Evolutionary conservation across 2,113 vertebrate species (phyloP), one percentile per base, ranked within the genome.

Genomic region (Cynocephalus volans): DNA sequence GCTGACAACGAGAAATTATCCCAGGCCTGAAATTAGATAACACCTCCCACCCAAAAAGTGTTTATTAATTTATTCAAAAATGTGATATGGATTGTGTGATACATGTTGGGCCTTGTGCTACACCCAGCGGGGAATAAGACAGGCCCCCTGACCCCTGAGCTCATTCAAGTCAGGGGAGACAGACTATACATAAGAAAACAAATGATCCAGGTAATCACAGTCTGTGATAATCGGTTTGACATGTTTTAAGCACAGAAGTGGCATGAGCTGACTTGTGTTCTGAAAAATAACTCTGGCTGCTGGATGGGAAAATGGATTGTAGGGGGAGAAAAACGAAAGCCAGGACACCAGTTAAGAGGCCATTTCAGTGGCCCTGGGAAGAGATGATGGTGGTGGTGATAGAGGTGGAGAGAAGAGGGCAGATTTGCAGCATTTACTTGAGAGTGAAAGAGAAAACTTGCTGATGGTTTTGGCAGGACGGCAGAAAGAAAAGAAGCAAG

Each of bases 1-100:
- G 97, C 69, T 97, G 98, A 97, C 96, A 86, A 54, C 45, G 96
- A 97, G 95, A 98, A 97, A 48, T 0, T 72, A 52, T 88, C 95
- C 95, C 60, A 58, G 97, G 90, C 93, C 2, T 5, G 65, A 97
- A 82, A 97, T 97, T 48, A 97, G 88, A 86, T 94, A 96, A 84
- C 88, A 70, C 88, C 87, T 95, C 52, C 60, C 73, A 92, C 88
- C 93, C 84, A 94, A 85, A 95, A 86, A 60, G 80, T 86, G 60
- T 83, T 96, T 87, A 96, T 75, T 3, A 79, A 93, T 93, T 83
- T 96, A 81, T 92, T 33, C 50, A 75, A 56, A 88, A 65, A n/a
- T 76, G 67, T 86, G 64, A 31, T 41, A 54, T 28, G n/a, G 19
- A 56, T 86, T 60, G 19, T 54, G 64, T 15, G 14, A n/a, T 70